Conservation (phyloP, 2,888 invertebrate genomes). For the Drosophila sordidula region DNA sequence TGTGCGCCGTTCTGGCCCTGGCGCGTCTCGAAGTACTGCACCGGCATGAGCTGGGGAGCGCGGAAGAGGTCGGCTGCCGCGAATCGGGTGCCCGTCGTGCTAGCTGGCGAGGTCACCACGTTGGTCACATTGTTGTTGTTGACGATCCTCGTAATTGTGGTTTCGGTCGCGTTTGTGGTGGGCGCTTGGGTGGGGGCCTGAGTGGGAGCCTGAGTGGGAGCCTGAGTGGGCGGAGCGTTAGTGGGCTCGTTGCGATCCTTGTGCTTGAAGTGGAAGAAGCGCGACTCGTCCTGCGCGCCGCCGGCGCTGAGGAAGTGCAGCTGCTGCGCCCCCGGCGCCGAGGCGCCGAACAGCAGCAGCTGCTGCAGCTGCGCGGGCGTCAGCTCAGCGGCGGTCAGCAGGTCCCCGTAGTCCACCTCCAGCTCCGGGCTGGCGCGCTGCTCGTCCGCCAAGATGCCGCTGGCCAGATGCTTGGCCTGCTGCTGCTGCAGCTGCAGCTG, state of each 20-base stretch:
- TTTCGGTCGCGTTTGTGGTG: too few species aligned
- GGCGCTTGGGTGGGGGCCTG: too few species aligned
- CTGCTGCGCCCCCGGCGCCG: background rate
- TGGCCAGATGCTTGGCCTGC: constrained; percentile 9
- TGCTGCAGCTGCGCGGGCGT: constrained; percentile 7
- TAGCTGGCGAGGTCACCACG: background rate
- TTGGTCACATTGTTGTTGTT: constrained; percentile 12
- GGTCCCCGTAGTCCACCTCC: constrained; percentile 2
- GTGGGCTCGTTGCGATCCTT: too few species aligned
- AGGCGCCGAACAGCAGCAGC: constrained; percentile 19
- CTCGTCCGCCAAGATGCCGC: constrained; percentile 18
- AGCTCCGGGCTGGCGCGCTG: background rate
- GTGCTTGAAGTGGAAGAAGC: constrained; percentile 4
- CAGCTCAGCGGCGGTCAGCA: constrained; percentile 3
- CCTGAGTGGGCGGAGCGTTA: too few species aligned
- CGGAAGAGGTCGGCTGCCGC: background rate
- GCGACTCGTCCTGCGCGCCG: background rate
- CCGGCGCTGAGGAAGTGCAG: background rate
- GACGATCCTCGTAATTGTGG: background rate
- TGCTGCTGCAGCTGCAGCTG: background rate
- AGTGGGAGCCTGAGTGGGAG: too few species aligned
- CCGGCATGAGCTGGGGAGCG: constrained; percentile 11
- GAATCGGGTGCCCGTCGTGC: constrained; percentile 1
- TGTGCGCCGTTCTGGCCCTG: constrained; percentile 19
- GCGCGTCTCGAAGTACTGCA: constrained; percentile 45